Percentiles rank a stretch among this genome's conserved stretches.
Evolutionary conservation across 92 coral and sea anemone genomes (phyloP).

Genomic region (Phenganax subtilis): DNA sequence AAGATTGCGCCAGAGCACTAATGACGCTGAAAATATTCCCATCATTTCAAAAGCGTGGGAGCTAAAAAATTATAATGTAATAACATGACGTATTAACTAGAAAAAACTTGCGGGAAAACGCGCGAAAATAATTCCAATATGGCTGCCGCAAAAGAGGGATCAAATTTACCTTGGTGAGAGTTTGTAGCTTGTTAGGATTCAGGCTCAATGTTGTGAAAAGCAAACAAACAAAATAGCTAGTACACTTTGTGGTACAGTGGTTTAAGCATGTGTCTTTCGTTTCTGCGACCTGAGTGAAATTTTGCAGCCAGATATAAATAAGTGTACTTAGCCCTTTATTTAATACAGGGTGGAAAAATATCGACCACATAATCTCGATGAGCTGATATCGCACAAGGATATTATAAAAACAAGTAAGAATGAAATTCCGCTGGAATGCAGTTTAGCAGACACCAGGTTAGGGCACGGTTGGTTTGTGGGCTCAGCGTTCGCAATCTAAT

Average conservation of each 20-base stretch:
- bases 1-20: too few species aligned
- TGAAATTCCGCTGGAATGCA: background rate
- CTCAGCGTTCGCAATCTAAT: background rate
- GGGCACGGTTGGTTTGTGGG: too few species aligned
- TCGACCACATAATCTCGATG: slow-evolving; percentile 77
- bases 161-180: slow-evolving; percentile 32
- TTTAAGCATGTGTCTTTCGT: background rate
- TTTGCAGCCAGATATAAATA: background rate
- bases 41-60: too few species aligned
- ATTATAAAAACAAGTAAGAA: slow-evolving; percentile 93
- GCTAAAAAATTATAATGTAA: background rate
- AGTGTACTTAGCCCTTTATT: background rate
- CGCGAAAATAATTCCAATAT: slow-evolving; percentile 17
- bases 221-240: background rate
- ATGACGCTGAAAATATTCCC: too few species aligned
- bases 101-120: background rate
- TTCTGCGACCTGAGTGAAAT: background rate
- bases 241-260: background rate
- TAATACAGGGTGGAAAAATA: slow-evolving; percentile 85
- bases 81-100: background rate
- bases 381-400: slow-evolving; percentile 88
- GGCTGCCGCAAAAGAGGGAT: slow-evolving; percentile 9
- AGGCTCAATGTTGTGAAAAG: background rate
- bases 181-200: too few species aligned
- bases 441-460: too few species aligned